A percentile compares a stretch with the other conserved stretches of the same genome.
These are phyloP conservation scores for Cheilosia pagana DNA, from an alignment of 2,888 invertebrate species.

Conservation along the genomic window DNA sequence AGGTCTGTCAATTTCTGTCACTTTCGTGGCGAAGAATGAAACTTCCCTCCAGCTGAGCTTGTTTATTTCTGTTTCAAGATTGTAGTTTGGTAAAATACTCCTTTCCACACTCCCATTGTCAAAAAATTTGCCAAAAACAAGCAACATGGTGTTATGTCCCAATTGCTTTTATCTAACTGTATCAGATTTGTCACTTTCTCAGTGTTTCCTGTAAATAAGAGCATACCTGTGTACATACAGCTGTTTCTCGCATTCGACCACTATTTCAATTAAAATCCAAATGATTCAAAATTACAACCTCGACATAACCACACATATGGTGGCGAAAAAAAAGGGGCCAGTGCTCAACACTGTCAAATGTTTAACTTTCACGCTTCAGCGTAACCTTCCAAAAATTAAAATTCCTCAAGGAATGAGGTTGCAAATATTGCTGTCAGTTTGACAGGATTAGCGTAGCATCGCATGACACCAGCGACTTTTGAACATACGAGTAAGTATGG, in stretches of 20 bases:
- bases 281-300: not conserved
- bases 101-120: too few relatives aligned
- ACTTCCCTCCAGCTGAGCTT: too few relatives aligned
- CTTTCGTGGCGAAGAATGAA: too few relatives aligned
- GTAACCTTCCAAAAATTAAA: conserved; percentile 2
- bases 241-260: not conserved
- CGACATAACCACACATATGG: not conserved
- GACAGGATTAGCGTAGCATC: conserved; percentile 29
- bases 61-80: too few relatives aligned
- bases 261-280: not conserved
- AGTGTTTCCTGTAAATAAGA: not conserved
- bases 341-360: conserved; percentile 11
- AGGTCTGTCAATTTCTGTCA: too few relatives aligned
- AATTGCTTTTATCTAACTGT: too few relatives aligned
- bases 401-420: not conserved
- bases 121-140: too few relatives aligned
- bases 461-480: conserved; percentile 25
- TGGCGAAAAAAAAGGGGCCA: not conserved
- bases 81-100: too few relatives aligned
- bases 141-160: too few relatives aligned
- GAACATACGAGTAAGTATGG: conserved; percentile 5
- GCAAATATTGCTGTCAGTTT: conserved; percentile 24
- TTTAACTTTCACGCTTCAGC: conserved; percentile 3
- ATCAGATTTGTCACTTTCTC: not conserved
- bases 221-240: not conserved